Base-by-base conservation (phyloP, 2,888 invertebrate species). In the Drosophila nigritarsus region DNA sequence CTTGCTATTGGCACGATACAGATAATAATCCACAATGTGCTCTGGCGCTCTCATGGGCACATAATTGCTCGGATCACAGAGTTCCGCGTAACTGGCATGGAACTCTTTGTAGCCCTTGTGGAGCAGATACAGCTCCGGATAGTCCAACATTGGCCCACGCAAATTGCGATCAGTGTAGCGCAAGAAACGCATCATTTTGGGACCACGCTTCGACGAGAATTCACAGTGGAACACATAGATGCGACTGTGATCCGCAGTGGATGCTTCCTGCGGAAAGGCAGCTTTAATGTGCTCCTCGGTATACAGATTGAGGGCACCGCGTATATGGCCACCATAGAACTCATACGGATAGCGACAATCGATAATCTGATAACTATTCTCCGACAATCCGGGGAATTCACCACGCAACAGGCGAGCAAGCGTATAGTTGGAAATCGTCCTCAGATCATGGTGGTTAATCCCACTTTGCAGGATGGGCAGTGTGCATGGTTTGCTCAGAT, bases 321-420 rank as follows among this genome's bases (percentile, higher is more conserved):
- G 91, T 36, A 99, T 98, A 91, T 99, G 99, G 0, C 99, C 99
- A 2, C 98, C 99, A 0, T 96, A 95, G 91, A 93, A 99, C 93
- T 99, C 99, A 93, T 99, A 99, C 0, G 99, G 99, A 93, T 98
- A 99, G 3, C 99, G 95, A 91, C 99, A 99, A 93, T 99, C 99
- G 50, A 99, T 96, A 13, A 99, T 94, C 93, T 94, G 95, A 89
- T 94, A 98, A 4, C 15, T 45, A 15, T 95, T 94, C 9, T 94
- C 94, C 20, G 98, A 94, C 3, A 92, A 91, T 40, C 96, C 93
- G 0, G 91, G 82, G 87, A 94, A 98, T 0, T 96, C 94, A 0
- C 98, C 98, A 0, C 93, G 92, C 18, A 99, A 93, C 1, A 99
- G 93, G 0, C 93, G 93, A 0, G 96, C 96, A 49, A 98, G 94